Evolutionary conservation across 2,113 vertebrate genomes (phyloP).

Genomic region (Sclerurus mexicanus): DNA sequence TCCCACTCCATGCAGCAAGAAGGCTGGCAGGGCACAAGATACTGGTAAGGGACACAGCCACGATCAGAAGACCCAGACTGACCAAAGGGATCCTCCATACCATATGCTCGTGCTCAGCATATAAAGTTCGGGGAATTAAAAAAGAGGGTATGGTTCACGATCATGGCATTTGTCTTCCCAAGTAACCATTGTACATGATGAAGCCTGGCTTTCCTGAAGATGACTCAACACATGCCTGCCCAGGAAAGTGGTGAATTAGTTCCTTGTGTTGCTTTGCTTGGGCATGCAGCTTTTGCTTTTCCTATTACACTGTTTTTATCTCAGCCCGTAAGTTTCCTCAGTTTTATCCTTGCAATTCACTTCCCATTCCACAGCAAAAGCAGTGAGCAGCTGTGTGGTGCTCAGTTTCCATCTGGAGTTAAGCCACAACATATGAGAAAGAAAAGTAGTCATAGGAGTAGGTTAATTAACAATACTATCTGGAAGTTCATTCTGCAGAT

Average conservation of each 20-base stretch:
- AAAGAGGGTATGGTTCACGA: not conserved
- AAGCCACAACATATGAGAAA: not conserved
- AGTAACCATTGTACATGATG: fast-evolving
- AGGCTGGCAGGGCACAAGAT: not conserved
- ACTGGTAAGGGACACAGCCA: not conserved
- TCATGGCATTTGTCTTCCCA: not conserved
- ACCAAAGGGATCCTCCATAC: not conserved
- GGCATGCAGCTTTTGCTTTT: not conserved
- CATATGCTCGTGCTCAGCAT: not conserved
- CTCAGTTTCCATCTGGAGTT: not conserved
- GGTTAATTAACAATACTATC: not conserved
- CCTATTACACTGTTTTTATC: too few relatives aligned
- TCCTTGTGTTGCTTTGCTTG: not conserved
- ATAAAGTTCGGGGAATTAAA: not conserved
- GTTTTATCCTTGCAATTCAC: not conserved
- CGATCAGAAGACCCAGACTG: not conserved
- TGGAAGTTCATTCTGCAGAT: not conserved
- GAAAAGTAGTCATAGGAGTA: not conserved
- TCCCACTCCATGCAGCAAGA: not conserved
- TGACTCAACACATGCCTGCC: not conserved
- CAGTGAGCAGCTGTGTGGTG: not conserved
- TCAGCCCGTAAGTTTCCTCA: not conserved
- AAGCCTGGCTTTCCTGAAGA: not conserved
- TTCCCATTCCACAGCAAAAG: not conserved
- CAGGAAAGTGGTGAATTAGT: not conserved